These are phyloP conservation scores for Digitonthophagus gazella DNA, from an alignment of 2,888 invertebrate species.

Conservation along the genomic window DNA sequence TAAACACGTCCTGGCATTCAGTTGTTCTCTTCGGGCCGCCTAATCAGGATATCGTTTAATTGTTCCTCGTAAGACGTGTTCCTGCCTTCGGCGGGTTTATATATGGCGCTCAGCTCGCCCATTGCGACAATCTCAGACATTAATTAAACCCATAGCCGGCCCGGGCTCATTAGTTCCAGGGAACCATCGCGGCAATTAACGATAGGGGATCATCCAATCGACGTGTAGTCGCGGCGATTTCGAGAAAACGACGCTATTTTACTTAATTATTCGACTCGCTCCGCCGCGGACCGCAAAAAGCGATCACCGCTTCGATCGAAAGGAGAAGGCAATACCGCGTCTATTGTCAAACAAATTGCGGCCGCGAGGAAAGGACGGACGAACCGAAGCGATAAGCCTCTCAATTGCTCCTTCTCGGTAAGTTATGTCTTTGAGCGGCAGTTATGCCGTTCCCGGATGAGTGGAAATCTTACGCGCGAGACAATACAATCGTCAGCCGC, in stretches of 20 bases:
- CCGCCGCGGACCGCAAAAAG: conserved; percentile 13
- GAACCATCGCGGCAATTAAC: conserved; percentile 36
- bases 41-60: conserved; percentile 39
- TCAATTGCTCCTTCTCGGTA: not conserved
- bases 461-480: not conserved
- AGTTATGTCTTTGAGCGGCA: conserved; percentile 1
- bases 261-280: conserved; percentile 25
- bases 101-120: conserved; percentile 37
- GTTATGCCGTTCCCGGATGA: not conserved
- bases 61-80: conserved; percentile 36
- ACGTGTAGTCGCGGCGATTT: conserved; percentile 23
- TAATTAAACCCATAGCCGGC: conserved; percentile 40
- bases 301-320: conserved; percentile 11
- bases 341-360: conserved; percentile 24
- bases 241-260: conserved; percentile 26
- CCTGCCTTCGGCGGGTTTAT: conserved; percentile 27
- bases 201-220: conserved; percentile 27
- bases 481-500: not conserved
- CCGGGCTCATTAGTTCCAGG: conserved; percentile 39
- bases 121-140: conserved; percentile 42
- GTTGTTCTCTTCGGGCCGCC: conserved; percentile 34
- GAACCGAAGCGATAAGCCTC: not conserved
- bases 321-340: not conserved
- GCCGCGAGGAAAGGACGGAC: not conserved
- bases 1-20: conserved; percentile 33